phyloP scores from a whole-genome alignment of 2,797 vertebrate species.

The Fistularia commersonii region DNA sequence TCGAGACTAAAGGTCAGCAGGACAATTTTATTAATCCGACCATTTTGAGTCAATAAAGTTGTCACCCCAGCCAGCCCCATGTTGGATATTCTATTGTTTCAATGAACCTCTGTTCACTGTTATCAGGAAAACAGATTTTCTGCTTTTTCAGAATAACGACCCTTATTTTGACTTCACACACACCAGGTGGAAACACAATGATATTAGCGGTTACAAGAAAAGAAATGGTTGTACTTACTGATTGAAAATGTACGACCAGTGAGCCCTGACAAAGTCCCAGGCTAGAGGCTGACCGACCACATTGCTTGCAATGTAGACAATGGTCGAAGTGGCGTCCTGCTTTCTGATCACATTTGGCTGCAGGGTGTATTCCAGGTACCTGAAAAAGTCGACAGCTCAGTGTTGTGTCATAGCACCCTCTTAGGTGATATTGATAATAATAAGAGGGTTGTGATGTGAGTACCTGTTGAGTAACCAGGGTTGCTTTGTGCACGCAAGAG shows the following conservation, averaged over 20 bases:
- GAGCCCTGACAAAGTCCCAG: slow-evolving; percentile 87
- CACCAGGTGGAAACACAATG: neutral
- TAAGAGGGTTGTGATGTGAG: neutral
- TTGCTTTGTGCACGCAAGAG: slow-evolving; percentile 78
- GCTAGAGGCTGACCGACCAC: slow-evolving; percentile 82
- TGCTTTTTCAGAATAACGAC: too few species aligned
- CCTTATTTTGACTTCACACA: too few species aligned
- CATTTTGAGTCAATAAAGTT: too few species aligned
- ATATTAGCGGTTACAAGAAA: neutral
- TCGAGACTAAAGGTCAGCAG: too few species aligned
- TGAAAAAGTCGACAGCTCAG: slow-evolving; percentile 2
- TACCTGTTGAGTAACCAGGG: slow-evolving; percentile 90
- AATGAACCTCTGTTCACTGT: too few species aligned
- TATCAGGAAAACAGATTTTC: too few species aligned
- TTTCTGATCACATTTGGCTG: slow-evolving; percentile 76
- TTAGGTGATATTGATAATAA: too few species aligned
- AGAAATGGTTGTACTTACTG: slow-evolving; percentile 78
- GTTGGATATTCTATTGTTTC: too few species aligned
- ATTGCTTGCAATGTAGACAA: slow-evolving; percentile 83
- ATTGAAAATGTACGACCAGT: slow-evolving; percentile 80
- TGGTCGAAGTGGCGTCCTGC: slow-evolving; percentile 88
- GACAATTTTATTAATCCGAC: too few species aligned
- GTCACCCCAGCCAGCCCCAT: too few species aligned
- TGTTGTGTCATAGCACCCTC: neutral
- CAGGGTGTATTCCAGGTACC: slow-evolving; percentile 85